A percentile compares a stretch with the other conserved stretches of the same genome.
phyloP scores from a whole-genome alignment of 2,113 vertebrate species.

The Recurvirostra avosetta region DNA sequence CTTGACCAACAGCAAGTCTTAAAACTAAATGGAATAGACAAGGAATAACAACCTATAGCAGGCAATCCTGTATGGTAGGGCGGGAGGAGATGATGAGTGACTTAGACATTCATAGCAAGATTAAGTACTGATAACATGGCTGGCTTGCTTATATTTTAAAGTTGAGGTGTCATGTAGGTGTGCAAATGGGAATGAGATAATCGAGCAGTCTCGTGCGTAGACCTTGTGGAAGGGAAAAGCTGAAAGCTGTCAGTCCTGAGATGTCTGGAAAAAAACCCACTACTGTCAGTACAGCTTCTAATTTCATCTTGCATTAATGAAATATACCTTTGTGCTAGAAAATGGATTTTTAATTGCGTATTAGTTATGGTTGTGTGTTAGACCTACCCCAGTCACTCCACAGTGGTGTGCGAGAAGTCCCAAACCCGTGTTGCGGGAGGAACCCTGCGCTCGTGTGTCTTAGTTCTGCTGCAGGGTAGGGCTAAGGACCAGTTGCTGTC shows the following conservation, averaged over 20 bases:
- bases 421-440: not conserved
- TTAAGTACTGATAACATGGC: not conserved
- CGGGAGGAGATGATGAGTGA: not conserved
- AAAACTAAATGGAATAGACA: not conserved
- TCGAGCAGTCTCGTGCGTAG: not conserved
- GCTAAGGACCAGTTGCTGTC: not conserved
- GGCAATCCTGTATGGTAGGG: not conserved
- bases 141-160: not conserved
- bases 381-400: not conserved
- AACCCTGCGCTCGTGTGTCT: accelerated
- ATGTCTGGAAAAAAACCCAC: not conserved
- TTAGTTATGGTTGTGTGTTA: not conserved
- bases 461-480: not conserved
- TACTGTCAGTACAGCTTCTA: not conserved
- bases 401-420: not conserved
- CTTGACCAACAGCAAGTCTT: not conserved
- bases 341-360: not conserved
- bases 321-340: not conserved
- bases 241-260: not conserved
- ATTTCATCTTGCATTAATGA: not conserved
- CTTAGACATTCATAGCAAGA: not conserved
- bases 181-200: not conserved
- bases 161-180: not conserved
- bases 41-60: not conserved
- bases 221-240: not conserved